Conservation (phyloP, 2,113 vertebrate species). For the Heptranchias perlo region DNA sequence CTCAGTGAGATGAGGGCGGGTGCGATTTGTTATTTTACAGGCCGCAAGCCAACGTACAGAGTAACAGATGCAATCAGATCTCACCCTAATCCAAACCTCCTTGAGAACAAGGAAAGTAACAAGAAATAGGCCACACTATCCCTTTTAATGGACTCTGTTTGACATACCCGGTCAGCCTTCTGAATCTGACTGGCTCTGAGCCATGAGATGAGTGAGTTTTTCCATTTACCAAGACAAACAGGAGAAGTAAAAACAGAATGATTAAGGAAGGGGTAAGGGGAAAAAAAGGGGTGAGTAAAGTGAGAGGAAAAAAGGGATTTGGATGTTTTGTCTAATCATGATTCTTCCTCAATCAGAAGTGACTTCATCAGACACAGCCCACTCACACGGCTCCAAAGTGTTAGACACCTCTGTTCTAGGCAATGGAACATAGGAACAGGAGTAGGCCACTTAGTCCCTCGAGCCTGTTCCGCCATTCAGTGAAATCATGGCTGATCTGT, state of each 20-base stretch:
- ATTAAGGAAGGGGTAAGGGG: background rate
- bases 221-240: background rate
- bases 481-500: too few species aligned
- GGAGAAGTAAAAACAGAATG: background rate
- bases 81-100: background rate
- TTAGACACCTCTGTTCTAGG: background rate
- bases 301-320: background rate
- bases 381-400: background rate
- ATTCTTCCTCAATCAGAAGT: background rate
- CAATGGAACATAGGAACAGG: too few species aligned
- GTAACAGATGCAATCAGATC: background rate
- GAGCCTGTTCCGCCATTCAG: too few species aligned
- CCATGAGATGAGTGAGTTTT: background rate
- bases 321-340: background rate
- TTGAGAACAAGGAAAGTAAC: background rate
- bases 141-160: background rate
- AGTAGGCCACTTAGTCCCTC: too few species aligned
- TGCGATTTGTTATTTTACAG: background rate
- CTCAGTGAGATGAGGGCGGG: background rate
- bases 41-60: background rate
- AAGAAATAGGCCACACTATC: background rate
- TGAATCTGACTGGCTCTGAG: background rate
- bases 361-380: background rate
- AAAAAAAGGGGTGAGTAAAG: background rate
- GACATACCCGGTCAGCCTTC: background rate